Evolutionary conservation across 2,113 vertebrate genomes (phyloP), one percentile per base, ranked within the genome.

Genomic region (Phrynocephalus versicolor): DNA sequence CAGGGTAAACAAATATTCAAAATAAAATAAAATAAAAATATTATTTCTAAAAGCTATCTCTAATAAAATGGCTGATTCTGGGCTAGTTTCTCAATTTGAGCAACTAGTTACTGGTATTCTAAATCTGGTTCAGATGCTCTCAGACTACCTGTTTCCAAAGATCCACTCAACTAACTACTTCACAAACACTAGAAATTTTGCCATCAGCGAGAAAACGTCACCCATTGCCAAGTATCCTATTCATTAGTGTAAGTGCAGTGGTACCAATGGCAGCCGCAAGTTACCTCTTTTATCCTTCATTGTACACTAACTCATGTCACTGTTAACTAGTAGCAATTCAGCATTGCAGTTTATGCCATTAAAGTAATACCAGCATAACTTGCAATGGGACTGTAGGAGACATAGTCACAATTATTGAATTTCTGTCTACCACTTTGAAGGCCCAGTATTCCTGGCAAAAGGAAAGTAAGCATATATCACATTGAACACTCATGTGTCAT

Each of bases 1-100:
- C n/a, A n/a, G n/a, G n/a, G n/a, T n/a, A n/a, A n/a, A n/a, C n/a
- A n/a, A n/a, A n/a, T n/a, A n/a, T n/a, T n/a, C n/a, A n/a, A n/a
- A n/a, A n/a, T n/a, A n/a, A n/a, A n/a, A n/a, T n/a, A n/a, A n/a
- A n/a, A n/a, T n/a, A n/a, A 86, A 89, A 90, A n/a, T 77, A 79
- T 87, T 39, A 80, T 83, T 92, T 93, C 62, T 87, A 88, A 85
- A 65, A 87, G 79, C 82, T 77, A 90, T 78, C 21, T 8, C 3
- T 19, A 45, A 67, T 51, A 69, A 19, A n/a, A 51, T 19, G 6
- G 3, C 35, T 73, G 55, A 13, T 27, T 60, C 51, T 73, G 27
- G 15, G 18, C 15, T 73, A 30, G 12, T 5, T 64, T 71, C 19
- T 75, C 18, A 64, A 4, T 62, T 33, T 6, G 58, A 74, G 37